Evolutionary conservation across 2,113 vertebrate species (phyloP).

Genomic region (Coturnix japonica): DNA sequence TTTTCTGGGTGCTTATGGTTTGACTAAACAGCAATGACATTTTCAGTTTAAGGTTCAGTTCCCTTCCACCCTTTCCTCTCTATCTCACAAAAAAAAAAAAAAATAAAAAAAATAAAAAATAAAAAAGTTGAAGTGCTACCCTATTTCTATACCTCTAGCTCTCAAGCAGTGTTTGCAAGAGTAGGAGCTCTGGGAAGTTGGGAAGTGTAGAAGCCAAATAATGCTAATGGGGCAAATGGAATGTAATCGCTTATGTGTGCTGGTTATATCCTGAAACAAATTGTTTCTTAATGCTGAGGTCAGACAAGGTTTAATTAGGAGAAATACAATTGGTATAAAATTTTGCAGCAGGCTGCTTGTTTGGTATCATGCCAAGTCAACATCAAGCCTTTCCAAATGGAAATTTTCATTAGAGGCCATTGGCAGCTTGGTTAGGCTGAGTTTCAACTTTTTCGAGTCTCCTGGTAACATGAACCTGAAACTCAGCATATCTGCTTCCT

Average conservation of each 20-base stretch:
- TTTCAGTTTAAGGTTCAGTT: constrained; percentile 31
- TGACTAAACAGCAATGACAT: constrained; percentile 54
- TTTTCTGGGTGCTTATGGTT: constrained; percentile 47
- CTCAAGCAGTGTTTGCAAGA: constrained; percentile 27
- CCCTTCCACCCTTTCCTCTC: background rate
- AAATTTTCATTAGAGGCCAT: constrained; percentile 85
- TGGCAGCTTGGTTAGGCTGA: constrained; percentile 80
- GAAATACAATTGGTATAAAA: constrained; percentile 95
- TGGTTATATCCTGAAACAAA: constrained; percentile 93
- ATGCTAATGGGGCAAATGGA: constrained; percentile 90
- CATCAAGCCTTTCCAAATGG: constrained; percentile 83
- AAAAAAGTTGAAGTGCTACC: constrained; percentile 10
- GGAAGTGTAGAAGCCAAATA: constrained; percentile 82
- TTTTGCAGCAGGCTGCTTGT: constrained; percentile 83
- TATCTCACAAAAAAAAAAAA: background rate
- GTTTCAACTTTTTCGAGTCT: constrained; percentile 76
- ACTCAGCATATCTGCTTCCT: constrained; percentile 72
- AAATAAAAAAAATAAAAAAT: too few relatives aligned
- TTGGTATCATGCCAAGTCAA: constrained; percentile 88
- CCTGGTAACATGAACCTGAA: constrained; percentile 76
- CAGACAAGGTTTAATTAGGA: constrained; percentile 97
- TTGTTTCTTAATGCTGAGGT: constrained; percentile 95
- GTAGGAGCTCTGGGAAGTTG: constrained; percentile 67
- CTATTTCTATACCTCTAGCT: constrained; percentile 65
- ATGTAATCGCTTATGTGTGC: constrained; percentile 91